Evolutionary conservation across 2,888 invertebrate genomes (phyloP).

Genomic region (Lochmaea crataegi): DNA sequence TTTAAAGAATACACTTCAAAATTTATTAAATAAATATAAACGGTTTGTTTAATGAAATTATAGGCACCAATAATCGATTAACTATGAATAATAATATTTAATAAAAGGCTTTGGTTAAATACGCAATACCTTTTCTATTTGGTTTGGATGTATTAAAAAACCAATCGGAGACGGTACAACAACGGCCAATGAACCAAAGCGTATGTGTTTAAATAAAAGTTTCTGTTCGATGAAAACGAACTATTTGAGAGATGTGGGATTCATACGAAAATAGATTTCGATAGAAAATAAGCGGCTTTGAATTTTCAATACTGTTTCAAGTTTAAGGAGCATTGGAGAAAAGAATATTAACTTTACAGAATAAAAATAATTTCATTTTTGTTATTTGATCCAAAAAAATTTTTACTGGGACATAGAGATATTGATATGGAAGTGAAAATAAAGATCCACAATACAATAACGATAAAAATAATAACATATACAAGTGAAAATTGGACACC

Average conservation of each 20-base stretch:
- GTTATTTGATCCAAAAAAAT: too few relatives aligned
- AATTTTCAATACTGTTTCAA: background rate
- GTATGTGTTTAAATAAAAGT: background rate
- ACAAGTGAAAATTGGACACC: too few relatives aligned
- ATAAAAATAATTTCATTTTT: too few relatives aligned
- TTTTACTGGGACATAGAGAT: too few relatives aligned
- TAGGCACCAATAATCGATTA: too few relatives aligned
- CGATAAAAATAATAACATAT: too few relatives aligned
- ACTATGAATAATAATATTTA: background rate
- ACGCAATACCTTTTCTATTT: background rate
- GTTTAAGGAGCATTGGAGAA: background rate
- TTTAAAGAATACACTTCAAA: too few relatives aligned
- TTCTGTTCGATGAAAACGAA: background rate
- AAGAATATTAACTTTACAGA: background rate
- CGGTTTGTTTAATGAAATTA: too few relatives aligned
- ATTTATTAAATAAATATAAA: too few relatives aligned
- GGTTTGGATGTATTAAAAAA: background rate
- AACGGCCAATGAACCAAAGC: conserved; percentile 8
- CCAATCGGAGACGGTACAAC: background rate
- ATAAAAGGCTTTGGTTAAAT: too few relatives aligned
- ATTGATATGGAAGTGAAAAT: too few relatives aligned
- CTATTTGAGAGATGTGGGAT: background rate
- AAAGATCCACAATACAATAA: too few relatives aligned
- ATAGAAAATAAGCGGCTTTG: background rate
- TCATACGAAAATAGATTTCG: conserved; percentile 2